Evolutionary conservation across 2,797 vertebrate species (phyloP), one percentile per base, ranked within the genome.

Genomic region (Neostethus bicornis): DNA sequence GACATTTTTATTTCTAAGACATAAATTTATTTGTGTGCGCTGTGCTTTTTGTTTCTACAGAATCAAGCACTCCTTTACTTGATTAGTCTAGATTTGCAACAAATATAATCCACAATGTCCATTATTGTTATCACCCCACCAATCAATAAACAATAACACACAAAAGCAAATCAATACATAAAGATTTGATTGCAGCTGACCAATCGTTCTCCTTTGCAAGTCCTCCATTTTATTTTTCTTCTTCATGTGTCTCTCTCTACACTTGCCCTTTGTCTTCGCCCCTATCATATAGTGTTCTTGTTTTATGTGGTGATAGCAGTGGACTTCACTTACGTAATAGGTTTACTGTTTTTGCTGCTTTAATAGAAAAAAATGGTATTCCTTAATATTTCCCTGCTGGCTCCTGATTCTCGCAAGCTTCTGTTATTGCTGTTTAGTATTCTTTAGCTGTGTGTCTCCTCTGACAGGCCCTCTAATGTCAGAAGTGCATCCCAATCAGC

Each of bases 251-350:
- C 51, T 48, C 57, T 63, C 59, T 62, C 54, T 52, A n/a, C 54
- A 55, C 25, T 61, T 64, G 34, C 59, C 61, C 67, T 73, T 83
- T 61, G 64, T 61, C 58, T 38, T 38, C 49, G 37, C 19, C 23
- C 21, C 29, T 54, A 67, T 73, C 59, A 47, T 48, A 63, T 23
- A 7, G 26, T 58, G 61, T 41, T 55, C 51, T 77, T 58, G 65
- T 64, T 81, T 70, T 52, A 54, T 56, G 61, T 52, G 76, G 62
- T 70, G 66, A 84, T 66, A 59, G 50, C 45, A 71, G 80, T 61
- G 63, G 80, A 81, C 77, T 77, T 49, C 70, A 75, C 75, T 88
- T 85, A 80, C 72, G 71, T 85, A 85, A 88, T 63, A 47, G 54
- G 44, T 76, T 79, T 77, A 77, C 24, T 53, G 61, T 51, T 32